Conservation (phyloP, 2,888 invertebrate genomes). For the Zaprionus obscuricornis region DNA sequence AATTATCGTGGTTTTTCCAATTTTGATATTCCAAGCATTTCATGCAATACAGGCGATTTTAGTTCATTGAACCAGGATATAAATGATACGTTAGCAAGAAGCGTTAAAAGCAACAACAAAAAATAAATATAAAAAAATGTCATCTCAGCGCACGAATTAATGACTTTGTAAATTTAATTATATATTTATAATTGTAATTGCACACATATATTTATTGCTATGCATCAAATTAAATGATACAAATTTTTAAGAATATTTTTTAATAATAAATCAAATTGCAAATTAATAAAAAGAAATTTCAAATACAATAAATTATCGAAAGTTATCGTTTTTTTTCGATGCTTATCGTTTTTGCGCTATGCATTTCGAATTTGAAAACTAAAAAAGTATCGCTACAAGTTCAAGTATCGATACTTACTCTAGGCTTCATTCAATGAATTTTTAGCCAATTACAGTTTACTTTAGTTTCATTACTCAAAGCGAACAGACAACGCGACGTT, state of each 20-base stretch:
- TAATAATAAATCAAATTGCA: conserved; percentile 31
- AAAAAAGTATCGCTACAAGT: too few species aligned
- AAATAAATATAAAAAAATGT: too few species aligned
- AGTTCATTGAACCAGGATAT: conserved; percentile 74
- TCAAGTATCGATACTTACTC: conserved; percentile 31
- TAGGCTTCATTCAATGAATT: conserved; percentile 15
- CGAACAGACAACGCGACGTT: conserved; percentile 27
- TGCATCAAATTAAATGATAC: conserved; percentile 34
- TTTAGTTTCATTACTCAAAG: conserved; percentile 37
- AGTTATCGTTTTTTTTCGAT: neutral
- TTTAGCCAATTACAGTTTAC: conserved; percentile 20
- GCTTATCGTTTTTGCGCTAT: too few species aligned
- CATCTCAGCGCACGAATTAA: conserved; percentile 14
- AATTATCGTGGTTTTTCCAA: conserved; percentile 87
- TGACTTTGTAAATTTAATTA: too few species aligned
- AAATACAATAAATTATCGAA: neutral
- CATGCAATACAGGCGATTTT: conserved; percentile 87
- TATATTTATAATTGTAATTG: too few species aligned
- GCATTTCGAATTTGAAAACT: conserved; percentile 8
- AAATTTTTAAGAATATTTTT: conserved; percentile 28
- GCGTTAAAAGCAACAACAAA: conserved; percentile 4
- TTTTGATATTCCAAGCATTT: conserved; percentile 87
- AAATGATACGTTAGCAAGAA: conserved; percentile 23
- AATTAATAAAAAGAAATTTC: conserved; percentile 4
- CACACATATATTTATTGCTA: conserved; percentile 49